phyloP scores from a whole-genome alignment of 2,113 vertebrate genomes.

The Aspidoscelis tigris region DNA sequence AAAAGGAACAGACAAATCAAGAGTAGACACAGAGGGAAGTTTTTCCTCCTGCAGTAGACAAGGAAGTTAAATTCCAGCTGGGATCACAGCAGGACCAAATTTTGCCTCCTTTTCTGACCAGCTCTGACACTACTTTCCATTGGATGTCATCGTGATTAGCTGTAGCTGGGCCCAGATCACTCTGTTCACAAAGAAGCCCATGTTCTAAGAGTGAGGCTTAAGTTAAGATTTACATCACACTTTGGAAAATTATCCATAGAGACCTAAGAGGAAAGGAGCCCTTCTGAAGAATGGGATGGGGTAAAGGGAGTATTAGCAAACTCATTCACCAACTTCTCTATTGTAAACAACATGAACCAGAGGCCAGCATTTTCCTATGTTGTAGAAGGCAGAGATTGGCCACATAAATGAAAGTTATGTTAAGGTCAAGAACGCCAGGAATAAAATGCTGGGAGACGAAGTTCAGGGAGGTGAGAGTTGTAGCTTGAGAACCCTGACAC shows the following conservation, averaged over 20 bases:
- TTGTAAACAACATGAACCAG: neutral
- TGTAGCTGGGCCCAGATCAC: neutral
- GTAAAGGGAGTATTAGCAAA: conserved; percentile 14
- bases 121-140: neutral
- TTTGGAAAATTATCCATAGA: conserved; percentile 47
- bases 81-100: neutral
- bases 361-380: neutral
- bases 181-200: conserved; percentile 72
- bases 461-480: neutral
- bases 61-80: too few relatives aligned
- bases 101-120: neutral
- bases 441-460: neutral
- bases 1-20: neutral
- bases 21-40: neutral
- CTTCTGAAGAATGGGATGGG: neutral
- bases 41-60: too few relatives aligned
- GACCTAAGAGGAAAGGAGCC: neutral
- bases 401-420: neutral
- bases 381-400: neutral
- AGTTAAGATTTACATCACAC: conserved; percentile 68
- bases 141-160: neutral
- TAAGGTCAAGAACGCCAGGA: neutral
- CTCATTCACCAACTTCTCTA: conserved; percentile 19
- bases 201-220: conserved; percentile 68
- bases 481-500: neutral